Conservation (phyloP, 2,888 invertebrate species). For the Sericinus montela region DNA sequence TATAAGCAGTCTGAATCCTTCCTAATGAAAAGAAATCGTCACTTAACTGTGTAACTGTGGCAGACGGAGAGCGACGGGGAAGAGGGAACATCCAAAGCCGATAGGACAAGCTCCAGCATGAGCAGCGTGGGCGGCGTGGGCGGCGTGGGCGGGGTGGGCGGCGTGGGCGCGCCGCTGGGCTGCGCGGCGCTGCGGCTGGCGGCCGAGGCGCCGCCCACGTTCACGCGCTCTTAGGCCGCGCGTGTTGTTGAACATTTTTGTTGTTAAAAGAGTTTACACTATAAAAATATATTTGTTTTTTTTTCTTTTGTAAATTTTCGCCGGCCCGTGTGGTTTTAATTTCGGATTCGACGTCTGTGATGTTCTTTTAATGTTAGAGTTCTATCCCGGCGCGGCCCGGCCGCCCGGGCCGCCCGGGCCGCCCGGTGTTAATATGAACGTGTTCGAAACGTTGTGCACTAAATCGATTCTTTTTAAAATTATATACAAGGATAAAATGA, state of each 20-base stretch:
- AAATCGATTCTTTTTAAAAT: neutral
- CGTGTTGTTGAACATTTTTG: conserved; percentile 6
- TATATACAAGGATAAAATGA: neutral
- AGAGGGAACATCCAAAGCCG: conserved; percentile 22
- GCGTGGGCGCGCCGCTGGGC: conserved; percentile 37
- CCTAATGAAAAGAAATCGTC: no score
- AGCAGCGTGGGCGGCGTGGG: conserved; percentile 52
- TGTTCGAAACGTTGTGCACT: neutral
- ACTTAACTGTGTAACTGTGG: neutral
- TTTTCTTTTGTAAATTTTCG: conserved; percentile 13
- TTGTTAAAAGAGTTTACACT: conserved; percentile 3
- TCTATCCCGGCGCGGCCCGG: neutral
- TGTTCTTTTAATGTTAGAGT: conserved; percentile 10
- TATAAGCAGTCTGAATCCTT: no score
- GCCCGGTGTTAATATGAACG: neutral
- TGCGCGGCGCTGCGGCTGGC: conserved; percentile 59
- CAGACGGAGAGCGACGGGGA: conserved; percentile 33
- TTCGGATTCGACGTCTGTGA: conserved; percentile 13
- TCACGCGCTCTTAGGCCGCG: conserved; percentile 34
- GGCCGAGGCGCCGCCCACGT: conserved; percentile 20
- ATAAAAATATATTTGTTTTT: conserved; percentile 9
- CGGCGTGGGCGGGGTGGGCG: conserved; percentile 49
- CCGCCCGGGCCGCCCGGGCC: neutral
- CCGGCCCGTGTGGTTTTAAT: neutral
- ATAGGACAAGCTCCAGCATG: conserved; percentile 25